A percentile compares a stretch with the other conserved stretches of the same genome.
Conservation (phyloP, 2,797 vertebrate genomes). For the Spea hammondii region DNA sequence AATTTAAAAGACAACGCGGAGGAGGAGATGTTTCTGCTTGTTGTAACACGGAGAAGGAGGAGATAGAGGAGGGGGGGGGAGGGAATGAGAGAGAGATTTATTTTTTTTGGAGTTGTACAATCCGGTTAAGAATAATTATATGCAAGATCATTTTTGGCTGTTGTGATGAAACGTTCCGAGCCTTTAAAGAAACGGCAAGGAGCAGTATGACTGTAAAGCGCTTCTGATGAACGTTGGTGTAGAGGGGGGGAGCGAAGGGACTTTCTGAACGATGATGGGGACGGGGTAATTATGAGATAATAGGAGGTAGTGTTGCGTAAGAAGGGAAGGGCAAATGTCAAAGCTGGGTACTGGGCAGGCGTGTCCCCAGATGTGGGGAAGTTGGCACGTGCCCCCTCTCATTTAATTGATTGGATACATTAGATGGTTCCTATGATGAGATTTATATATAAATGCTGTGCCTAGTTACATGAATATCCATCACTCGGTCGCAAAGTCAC, state of each 20-base stretch:
- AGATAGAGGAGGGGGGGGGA: background rate
- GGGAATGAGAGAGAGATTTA: background rate
- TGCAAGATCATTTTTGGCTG: background rate
- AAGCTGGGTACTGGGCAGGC: too few species aligned
- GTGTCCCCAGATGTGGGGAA: too few species aligned
- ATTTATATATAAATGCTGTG: too few species aligned
- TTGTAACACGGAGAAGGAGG: slow-evolving; percentile 9
- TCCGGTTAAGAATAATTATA: background rate
- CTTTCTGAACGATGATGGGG: slow-evolving; percentile 11
- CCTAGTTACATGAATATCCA: too few species aligned
- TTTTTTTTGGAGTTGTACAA: too few species aligned
- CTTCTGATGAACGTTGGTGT: background rate
- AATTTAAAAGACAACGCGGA: background rate
- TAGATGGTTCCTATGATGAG: too few species aligned
- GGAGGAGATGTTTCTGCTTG: background rate
- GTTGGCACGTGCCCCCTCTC: too few species aligned
- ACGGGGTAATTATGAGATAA: background rate
- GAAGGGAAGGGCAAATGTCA: background rate
- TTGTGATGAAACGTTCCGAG: background rate
- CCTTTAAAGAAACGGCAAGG: background rate
- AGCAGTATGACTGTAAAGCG: background rate
- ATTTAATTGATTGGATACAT: too few species aligned
- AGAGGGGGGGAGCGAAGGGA: slow-evolving; percentile 10
- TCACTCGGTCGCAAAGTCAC: too few species aligned
- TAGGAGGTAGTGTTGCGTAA: background rate